phyloP scores from a whole-genome alignment of 2,888 invertebrate genomes.

The Loripinus fragilis region DNA sequence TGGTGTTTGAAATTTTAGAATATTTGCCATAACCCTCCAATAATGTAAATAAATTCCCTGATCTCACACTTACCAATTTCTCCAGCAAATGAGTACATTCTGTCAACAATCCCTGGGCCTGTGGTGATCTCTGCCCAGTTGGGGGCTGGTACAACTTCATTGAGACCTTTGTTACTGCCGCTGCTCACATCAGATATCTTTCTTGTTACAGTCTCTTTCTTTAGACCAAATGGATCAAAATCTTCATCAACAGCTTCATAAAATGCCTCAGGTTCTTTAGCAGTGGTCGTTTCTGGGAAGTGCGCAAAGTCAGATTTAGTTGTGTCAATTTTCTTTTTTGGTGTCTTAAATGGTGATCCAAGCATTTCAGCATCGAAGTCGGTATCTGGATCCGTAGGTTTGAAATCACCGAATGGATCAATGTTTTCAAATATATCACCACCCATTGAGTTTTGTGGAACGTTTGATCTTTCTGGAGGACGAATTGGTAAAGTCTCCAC shows the following conservation, averaged over 20 bases:
- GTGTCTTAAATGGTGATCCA: constrained; percentile 22
- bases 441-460: neutral
- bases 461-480: neutral
- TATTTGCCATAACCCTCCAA: too few species aligned
- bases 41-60: too few species aligned
- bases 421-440: constrained; percentile 46
- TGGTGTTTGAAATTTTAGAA: too few species aligned
- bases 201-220: constrained; percentile 30
- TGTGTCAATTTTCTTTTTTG: neutral
- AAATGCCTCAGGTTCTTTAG: neutral
- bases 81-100: constrained; percentile 45
- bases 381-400: constrained; percentile 38
- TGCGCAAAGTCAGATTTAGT: neutral
- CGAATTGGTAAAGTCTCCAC: neutral
- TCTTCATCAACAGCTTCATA: constrained; percentile 18
- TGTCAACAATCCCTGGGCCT: neutral
- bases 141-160: constrained; percentile 49
- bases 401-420: constrained; percentile 53
- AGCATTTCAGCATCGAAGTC: constrained; percentile 23
- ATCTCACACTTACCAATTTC: constrained; percentile 46
- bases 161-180: constrained; percentile 35
- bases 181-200: constrained; percentile 40
- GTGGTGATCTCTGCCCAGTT: constrained; percentile 23
- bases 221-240: constrained; percentile 52
- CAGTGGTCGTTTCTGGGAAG: neutral